Evolutionary conservation across 2,113 vertebrate genomes (phyloP).

Genomic region (Steatornis caripensis): DNA sequence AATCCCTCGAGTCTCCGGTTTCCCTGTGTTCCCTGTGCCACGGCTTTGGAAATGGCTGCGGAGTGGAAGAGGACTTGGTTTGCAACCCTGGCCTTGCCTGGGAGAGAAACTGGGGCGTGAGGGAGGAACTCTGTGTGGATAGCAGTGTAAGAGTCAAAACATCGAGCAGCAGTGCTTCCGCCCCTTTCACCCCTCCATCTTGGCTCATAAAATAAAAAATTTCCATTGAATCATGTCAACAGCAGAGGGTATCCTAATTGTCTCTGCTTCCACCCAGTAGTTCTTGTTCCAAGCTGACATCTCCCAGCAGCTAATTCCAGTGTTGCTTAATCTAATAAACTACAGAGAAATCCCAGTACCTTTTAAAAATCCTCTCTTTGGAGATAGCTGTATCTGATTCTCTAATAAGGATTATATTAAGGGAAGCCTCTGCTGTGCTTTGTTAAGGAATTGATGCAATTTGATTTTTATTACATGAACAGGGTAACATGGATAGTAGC

Average conservation of each 20-base stretch:
- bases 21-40: background rate
- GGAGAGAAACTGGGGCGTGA: background rate
- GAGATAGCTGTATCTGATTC: constrained; percentile 47
- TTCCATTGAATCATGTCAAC: background rate
- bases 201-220: background rate
- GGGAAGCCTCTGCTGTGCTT: constrained; percentile 38
- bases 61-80: background rate
- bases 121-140: background rate
- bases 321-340: constrained; percentile 41
- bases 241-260: background rate
- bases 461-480: constrained; percentile 65
- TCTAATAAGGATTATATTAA: constrained; percentile 57
- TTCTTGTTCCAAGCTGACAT: background rate
- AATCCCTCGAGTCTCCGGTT: fast-evolving
- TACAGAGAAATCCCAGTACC: constrained; percentile 29
- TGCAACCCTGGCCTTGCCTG: background rate
- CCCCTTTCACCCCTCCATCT: background rate
- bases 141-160: background rate
- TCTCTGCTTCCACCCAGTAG: background rate
- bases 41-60: background rate
- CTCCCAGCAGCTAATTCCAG: constrained; percentile 24
- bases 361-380: constrained; percentile 35
- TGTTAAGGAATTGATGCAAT: constrained; percentile 65
- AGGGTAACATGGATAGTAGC: constrained; percentile 32
- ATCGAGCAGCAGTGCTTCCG: background rate